phyloP scores from a whole-genome alignment of 2,888 invertebrate species.

The Parnassius apollo region DNA sequence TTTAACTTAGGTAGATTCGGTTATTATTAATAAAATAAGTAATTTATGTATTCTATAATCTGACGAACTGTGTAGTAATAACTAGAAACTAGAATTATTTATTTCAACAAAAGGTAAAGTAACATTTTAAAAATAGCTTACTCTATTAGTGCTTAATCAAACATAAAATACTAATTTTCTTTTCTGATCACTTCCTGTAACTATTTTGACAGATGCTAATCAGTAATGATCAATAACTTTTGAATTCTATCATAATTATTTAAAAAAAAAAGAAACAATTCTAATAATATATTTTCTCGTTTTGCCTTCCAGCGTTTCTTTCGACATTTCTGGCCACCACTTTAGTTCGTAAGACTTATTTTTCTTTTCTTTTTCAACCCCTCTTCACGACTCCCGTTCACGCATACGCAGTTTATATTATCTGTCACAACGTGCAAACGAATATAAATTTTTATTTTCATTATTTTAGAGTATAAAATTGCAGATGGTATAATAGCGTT shows the following conservation, averaged over 20 bases:
- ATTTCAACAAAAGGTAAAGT: too few species aligned
- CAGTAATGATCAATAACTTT: neutral
- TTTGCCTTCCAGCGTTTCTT: slow-evolving; percentile 77
- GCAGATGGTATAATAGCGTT: slow-evolving; percentile 9
- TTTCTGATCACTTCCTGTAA: neutral
- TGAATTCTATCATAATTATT: too few species aligned
- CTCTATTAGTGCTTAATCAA: too few species aligned
- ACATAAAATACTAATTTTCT: too few species aligned
- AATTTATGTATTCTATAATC: too few species aligned
- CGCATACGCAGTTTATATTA: slow-evolving; percentile 34
- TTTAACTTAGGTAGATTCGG: too few species aligned
- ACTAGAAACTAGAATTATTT: too few species aligned
- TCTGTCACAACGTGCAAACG: slow-evolving; percentile 27
- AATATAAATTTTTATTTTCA: slow-evolving; percentile 2
- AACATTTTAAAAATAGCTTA: too few species aligned
- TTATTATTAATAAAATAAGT: too few species aligned
- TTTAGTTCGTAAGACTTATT: slow-evolving; percentile 78
- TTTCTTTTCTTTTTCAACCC: slow-evolving; percentile 45
- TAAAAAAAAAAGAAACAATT: slow-evolving; percentile 6
- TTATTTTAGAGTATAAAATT: slow-evolving; percentile 6
- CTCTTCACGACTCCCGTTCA: slow-evolving; percentile 38
- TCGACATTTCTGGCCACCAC: slow-evolving; percentile 79
- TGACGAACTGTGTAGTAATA: too few species aligned
- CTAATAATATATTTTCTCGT: slow-evolving; percentile 44
- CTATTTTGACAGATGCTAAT: slow-evolving; percentile 18